These are phyloP conservation scores for Uropsilus gracilis DNA, from an alignment of 2,113 vertebrate species.

Conservation along the genomic window DNA sequence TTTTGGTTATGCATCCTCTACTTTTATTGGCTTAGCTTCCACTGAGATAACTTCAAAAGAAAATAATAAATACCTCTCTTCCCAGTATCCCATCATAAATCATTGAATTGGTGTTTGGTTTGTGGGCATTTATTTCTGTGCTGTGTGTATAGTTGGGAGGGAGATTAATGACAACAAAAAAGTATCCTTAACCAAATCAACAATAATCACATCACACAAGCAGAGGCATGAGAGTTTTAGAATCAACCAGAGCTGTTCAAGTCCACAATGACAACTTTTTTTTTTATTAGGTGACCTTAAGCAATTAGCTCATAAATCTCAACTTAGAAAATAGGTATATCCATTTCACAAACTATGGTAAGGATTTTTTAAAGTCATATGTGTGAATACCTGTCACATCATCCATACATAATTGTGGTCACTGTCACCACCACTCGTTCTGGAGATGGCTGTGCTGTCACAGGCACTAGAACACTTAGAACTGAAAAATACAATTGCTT, in stretches of 20 bases:
- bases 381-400: background rate
- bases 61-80: background rate
- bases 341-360: background rate
- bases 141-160: background rate
- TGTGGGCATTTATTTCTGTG: background rate
- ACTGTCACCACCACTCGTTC: background rate
- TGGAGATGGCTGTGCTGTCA: background rate
- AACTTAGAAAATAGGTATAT: background rate
- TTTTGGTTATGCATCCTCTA: conserved; percentile 4
- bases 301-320: background rate
- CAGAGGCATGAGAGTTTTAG: background rate
- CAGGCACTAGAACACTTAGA: background rate
- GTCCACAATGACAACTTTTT: background rate
- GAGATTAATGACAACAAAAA: background rate
- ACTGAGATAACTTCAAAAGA: background rate
- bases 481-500: background rate
- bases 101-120: background rate
- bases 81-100: background rate
- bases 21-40: background rate
- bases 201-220: background rate
- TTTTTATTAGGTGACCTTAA: background rate
- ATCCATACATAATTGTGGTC: background rate
- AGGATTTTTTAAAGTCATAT: background rate
- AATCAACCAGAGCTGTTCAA: background rate
- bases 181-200: background rate